Evolutionary conservation across 2,797 vertebrate genomes (phyloP).

Genomic region (Limosa lapponica): DNA sequence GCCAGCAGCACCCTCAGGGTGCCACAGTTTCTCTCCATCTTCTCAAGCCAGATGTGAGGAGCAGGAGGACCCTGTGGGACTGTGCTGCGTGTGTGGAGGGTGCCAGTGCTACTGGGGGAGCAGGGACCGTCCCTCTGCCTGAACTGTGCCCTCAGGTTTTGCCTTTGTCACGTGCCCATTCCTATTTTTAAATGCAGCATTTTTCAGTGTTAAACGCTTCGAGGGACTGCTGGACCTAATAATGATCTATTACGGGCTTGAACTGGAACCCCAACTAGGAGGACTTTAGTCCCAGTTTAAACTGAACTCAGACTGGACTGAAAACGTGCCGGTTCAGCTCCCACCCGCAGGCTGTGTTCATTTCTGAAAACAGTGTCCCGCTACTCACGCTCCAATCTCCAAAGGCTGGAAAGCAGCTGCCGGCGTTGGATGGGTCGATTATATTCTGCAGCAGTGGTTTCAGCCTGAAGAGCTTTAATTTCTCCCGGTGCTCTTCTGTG

Average conservation of each 20-base stretch:
- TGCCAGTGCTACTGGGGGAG: neutral
- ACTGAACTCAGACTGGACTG: neutral
- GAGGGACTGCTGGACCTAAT: neutral
- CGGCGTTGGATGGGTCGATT: neutral
- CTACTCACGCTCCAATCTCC: neutral
- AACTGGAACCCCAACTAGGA: neutral
- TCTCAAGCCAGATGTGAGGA: neutral
- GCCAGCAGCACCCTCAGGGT: fast-evolving
- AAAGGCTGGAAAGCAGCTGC: neutral
- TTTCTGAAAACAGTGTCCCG: neutral
- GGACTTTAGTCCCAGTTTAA: neutral
- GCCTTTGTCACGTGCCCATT: neutral
- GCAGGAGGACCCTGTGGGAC: neutral
- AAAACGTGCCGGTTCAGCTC: neutral
- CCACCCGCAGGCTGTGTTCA: neutral
- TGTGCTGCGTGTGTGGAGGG: neutral
- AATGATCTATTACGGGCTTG: neutral
- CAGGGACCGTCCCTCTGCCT: neutral
- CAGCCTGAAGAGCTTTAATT: conserved; percentile 30
- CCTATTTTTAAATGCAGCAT: neutral
- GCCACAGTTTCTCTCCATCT: fast-evolving
- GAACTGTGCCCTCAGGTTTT: neutral
- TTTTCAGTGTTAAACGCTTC: neutral
- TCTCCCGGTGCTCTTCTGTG: neutral
- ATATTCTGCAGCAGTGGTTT: neutral